Evolutionary conservation across 2,888 invertebrate species (phyloP), one percentile per base, ranked within the genome.

Genomic region (Caenorhabditis imperialis): DNA sequence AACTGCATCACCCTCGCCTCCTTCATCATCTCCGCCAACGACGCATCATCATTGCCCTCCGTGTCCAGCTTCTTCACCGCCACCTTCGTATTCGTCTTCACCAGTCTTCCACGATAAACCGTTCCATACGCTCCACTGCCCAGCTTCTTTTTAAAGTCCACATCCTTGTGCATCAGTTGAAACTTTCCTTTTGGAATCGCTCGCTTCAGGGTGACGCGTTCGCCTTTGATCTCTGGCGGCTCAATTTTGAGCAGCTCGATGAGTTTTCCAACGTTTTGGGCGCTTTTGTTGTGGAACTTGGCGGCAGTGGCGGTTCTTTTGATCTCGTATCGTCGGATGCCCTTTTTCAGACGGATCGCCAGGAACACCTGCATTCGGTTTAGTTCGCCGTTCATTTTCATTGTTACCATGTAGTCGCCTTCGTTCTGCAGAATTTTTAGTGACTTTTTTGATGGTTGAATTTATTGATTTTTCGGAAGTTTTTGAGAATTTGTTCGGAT

Each of bases 1-100:
- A 83, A 54, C 50, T 84, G 84, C 84, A 84, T 84, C 16, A 84
- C 84, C 20, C 84, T 69, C 12, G 84, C 84, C 61, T 84, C 84
- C 47, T 82, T 84, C 82, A 84, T 84, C 84, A 84, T 84, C 35
- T 84, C 84, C n/a, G 75, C 62, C 45, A 84, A 62, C 12, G 53
- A 54, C 40, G 74, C 57, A 7, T 79, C 79, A 40, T 78, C 74
- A 12, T 75, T 67, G 57, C 73, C 78, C 30, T 75, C 76, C 0
- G 76, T 63, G 20, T 78, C 78, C 33, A 78, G 42, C 47, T 67
- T 69, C 53, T 78, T 78, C 23, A 78, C 75, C 25, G 78, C 78
- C 10, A 78, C 57, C 47, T 55, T 51, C 10, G 60, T 60, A 25
- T 67, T 62, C 16, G 63, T 48, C 33, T 72, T 73, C 18, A 72